Conservation (phyloP, 1,140 invertebrate genomes). For the Streblospio benedicti region DNA sequence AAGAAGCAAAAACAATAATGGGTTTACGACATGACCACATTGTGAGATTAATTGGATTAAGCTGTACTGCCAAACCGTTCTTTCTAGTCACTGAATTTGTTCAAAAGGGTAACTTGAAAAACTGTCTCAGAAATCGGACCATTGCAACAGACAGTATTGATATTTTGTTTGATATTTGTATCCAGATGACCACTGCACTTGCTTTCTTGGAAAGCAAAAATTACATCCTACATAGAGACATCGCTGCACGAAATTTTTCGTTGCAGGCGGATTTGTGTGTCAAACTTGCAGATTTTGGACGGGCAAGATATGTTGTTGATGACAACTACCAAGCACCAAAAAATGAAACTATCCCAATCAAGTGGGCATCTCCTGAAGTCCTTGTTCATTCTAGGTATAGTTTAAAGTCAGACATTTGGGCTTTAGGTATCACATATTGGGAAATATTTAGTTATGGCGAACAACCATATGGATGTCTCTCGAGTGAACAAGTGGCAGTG, state of each 20-base stretch:
- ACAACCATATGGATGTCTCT: conserved; percentile 81
- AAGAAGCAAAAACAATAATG: conserved; percentile 15
- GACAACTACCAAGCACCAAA: conserved; percentile 13
- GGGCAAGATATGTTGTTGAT: conserved; percentile 10
- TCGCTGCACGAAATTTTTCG: conserved; percentile 14
- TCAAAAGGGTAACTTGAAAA: conserved; percentile 4
- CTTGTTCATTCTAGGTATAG: conserved; percentile 92
- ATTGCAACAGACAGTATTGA: conserved; percentile 11
- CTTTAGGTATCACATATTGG: conserved; percentile 95
- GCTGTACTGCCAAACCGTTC: conserved; percentile 11
- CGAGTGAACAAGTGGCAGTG: conserved; percentile 59
- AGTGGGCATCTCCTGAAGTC: conserved; percentile 95
- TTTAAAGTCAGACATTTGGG: conserved; percentile 97
- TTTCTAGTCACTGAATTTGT: conserved; percentile 13
- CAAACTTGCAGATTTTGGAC: conserved; percentile 15
- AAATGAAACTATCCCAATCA: conserved; percentile 73
- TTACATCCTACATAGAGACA: conserved; percentile 15
- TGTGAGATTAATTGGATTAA: conserved; percentile 12
- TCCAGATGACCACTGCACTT: conserved; percentile 13
- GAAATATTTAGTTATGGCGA: conserved; percentile 91
- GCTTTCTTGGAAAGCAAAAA: conserved; percentile 9
- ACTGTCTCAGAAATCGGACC: conserved; percentile 7
- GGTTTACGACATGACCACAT: conserved; percentile 11
- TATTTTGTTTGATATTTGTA: conserved; percentile 14
- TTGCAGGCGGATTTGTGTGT: conserved; percentile 5